These are phyloP conservation scores for Symphodus melops DNA, from an alignment of 2,113 vertebrate genomes.

Conservation along the genomic window DNA sequence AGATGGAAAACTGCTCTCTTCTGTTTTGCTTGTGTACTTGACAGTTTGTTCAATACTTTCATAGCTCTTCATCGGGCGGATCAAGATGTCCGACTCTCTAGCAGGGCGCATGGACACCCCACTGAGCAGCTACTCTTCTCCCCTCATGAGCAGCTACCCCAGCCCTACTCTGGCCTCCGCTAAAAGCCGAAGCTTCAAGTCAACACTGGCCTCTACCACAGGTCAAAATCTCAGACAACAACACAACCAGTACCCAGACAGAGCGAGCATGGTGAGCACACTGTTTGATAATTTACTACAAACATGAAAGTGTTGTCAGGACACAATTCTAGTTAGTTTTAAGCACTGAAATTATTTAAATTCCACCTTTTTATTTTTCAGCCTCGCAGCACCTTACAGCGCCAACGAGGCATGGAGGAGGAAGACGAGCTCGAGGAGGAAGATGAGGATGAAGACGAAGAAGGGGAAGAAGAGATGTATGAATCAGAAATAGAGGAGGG, in stretches of 20 bases:
- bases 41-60: not conserved
- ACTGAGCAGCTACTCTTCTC: constrained; percentile 40
- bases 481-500: constrained; percentile 56
- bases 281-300: not conserved
- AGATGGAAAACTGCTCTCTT: too few species aligned
- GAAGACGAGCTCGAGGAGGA: constrained; percentile 49
- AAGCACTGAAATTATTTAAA: too few species aligned
- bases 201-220: not conserved
- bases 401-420: constrained; percentile 61
- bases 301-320: not conserved
- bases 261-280: constrained; percentile 52
- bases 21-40: not conserved
- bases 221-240: constrained; percentile 15
- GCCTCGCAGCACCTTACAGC: constrained; percentile 49
- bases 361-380: constrained; percentile 29
- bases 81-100: constrained; percentile 42
- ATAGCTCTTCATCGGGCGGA: constrained; percentile 77
- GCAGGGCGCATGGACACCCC: not conserved
- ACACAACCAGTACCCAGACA: fast-evolving
- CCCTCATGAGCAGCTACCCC: constrained; percentile 22
- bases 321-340: too few species aligned
- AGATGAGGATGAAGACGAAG: constrained; percentile 54
- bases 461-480: constrained; percentile 56
- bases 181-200: constrained; percentile 1
- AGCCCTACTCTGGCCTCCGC: constrained; percentile 11